Evolutionary conservation across 1,140 invertebrate species (phyloP).

Genomic region (Drosophila bifasciata): DNA sequence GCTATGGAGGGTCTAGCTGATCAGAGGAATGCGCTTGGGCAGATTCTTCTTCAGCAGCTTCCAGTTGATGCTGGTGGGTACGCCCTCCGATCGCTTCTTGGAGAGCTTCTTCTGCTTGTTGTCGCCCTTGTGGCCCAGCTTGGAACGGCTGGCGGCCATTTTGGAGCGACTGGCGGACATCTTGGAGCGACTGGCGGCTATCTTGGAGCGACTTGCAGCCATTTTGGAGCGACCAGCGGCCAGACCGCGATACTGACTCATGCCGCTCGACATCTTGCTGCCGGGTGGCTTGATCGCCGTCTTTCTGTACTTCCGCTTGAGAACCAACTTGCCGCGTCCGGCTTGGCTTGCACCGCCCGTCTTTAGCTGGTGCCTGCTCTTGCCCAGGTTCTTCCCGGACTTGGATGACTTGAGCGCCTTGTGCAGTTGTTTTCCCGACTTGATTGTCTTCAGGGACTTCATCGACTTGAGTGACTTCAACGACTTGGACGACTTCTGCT

Average conservation of each 20-base stretch:
- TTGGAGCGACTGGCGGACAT: constrained; percentile 5
- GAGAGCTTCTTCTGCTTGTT: constrained; percentile 33
- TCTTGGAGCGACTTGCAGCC: constrained; percentile 8
- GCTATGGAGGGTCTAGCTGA: constrained; percentile 6
- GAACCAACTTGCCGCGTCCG: constrained; percentile 51
- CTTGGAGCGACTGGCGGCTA: constrained; percentile 40
- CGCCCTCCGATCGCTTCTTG: neutral
- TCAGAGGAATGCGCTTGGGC: constrained; percentile 27
- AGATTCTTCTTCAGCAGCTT: constrained; percentile 57
- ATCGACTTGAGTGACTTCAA: constrained; percentile 30
- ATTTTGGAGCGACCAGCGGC: constrained; percentile 9
- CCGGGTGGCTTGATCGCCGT: constrained; percentile 16
- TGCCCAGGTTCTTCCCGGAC: constrained; percentile 25
- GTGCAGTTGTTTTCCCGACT: constrained; percentile 7
- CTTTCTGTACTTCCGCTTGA: constrained; percentile 56
- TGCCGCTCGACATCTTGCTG: constrained; percentile 45
- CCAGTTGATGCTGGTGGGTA: constrained; percentile 65
- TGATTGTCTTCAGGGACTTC: constrained; percentile 29
- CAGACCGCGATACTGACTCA: constrained; percentile 57
- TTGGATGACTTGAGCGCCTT: neutral
- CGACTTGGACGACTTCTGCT: constrained; percentile 46
- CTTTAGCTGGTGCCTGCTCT: constrained; percentile 18
- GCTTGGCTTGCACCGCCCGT: constrained; percentile 2
- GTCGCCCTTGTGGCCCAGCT: constrained; percentile 5
- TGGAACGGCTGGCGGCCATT: constrained; percentile 38